Base-by-base conservation (phyloP, 2,113 vertebrate species). In the Dissostichus mawsoni region DNA sequence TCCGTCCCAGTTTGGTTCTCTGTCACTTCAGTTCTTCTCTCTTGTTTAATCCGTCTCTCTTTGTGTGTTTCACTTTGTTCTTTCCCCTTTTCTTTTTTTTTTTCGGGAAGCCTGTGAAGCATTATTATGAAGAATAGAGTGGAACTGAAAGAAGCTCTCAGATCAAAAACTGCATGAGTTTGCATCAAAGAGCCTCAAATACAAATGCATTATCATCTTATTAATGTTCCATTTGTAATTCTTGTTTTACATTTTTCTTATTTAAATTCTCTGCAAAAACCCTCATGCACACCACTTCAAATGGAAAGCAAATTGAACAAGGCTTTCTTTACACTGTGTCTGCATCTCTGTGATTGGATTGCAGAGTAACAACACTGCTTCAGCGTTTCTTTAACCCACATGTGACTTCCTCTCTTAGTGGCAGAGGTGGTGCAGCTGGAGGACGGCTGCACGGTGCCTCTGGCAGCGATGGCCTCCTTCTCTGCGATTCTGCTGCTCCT, bases 361-460 rank as follows among this genome's bases (percentile, higher is more conserved):
- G 58, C 59, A 76, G 41, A 36, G 23, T 63, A 23, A 69, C 59
- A 65, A 23, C 52, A 47, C 25, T 44, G 52, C 74, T 79, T 78
- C 65, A 67, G 9, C 71, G 45, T 61, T 76, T 79, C 44, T 83
- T 64, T 7, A 36, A 74, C 55, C 67, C 53, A 18, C 65, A 72
- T 44, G 82, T 81, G 74, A 84, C 82, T 65, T 87, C 85, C 47
- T 77, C 23, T 79, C 47, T 59, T 73, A 95, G 94, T 93, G 62
- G 80, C 90, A 17, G 87, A 93, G 82, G 83, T 92, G 86, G 23
- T 86, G 69, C 69, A 85, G 33, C 84, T 84, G 13, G 80, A 2
- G n/a, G 58, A 71, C 0, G 73, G 84, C 89, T 83, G 87, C 71
- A 88, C 69, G 5, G 64, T 82, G 66, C 78, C 82, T 1, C 56